Evolutionary conservation across 2,888 invertebrate genomes (phyloP).

Genomic region (Ptychoptera albimana): DNA sequence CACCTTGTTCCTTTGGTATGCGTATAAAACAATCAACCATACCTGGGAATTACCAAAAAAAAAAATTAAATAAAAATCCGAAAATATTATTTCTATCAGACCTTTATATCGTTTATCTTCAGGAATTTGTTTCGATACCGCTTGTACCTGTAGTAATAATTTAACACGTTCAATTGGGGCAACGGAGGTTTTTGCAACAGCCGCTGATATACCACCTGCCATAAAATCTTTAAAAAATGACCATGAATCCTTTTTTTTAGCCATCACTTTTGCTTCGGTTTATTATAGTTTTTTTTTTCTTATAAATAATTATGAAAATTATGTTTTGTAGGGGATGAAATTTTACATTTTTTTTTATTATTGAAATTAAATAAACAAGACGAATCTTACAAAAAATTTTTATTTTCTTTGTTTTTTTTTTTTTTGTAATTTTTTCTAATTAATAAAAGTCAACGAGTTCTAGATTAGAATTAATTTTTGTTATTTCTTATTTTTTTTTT

Average conservation of each 20-base stretch:
- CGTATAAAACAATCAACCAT: slow-evolving; percentile 64
- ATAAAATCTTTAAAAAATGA: slow-evolving; percentile 71
- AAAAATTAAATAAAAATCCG: not conserved
- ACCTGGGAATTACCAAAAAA: slow-evolving; percentile 4
- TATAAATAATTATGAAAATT: no score
- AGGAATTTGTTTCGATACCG: slow-evolving; percentile 67
- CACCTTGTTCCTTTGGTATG: slow-evolving; percentile 66
- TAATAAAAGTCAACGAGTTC: no score
- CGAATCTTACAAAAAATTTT: no score
- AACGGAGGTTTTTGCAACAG: slow-evolving; percentile 76
- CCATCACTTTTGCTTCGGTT: no score
- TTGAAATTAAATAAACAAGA: no score
- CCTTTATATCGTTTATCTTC: slow-evolving; percentile 71
- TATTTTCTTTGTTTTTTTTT: no score
- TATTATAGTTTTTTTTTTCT: no score
- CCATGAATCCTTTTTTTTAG: slow-evolving; percentile 42
- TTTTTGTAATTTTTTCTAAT: no score
- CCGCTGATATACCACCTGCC: slow-evolving; percentile 77
- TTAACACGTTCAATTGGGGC: slow-evolving; percentile 88
- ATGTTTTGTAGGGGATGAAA: no score
- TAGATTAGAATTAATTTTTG: no score
- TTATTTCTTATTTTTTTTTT: no score
- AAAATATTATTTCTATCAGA: slow-evolving; percentile 11
- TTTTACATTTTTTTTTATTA: no score
- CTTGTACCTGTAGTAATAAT: slow-evolving; percentile 77